Evolutionary conservation across 2,888 invertebrate species (phyloP).

Genomic region (Phyto melanocephala): DNA sequence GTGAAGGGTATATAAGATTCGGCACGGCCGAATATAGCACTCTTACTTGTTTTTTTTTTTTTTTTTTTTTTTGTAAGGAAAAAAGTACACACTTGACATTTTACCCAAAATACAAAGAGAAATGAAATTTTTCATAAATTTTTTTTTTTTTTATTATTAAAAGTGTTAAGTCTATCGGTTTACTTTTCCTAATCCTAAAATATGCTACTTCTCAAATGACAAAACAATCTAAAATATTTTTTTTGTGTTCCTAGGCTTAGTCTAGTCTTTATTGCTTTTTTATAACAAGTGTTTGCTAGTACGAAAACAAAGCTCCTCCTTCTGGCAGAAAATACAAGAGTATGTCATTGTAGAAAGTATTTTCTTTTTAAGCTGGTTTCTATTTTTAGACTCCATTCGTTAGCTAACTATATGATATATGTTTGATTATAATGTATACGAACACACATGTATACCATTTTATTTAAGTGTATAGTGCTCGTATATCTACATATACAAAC

Average conservation of each 20-base stretch:
- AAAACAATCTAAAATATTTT: neutral
- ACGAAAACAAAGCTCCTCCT: neutral
- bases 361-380: slow-evolving; percentile 51
- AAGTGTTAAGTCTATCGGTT: neutral
- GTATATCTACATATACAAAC: neutral
- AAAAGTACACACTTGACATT: too few species aligned
- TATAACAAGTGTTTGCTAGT: neutral
- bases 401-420: slow-evolving; percentile 25
- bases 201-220: neutral
- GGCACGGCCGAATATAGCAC: too few species aligned
- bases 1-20: too few species aligned
- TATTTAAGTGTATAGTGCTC: too few species aligned
- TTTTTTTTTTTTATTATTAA: neutral
- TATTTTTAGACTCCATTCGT: slow-evolving; percentile 61
- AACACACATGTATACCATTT: neutral
- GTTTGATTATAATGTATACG: neutral
- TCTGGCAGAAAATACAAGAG: neutral
- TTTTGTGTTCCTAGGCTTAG: too few species aligned
- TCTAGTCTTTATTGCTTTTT: too few species aligned
- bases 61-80: too few species aligned
- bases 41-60: too few species aligned
- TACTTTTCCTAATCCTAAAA: neutral
- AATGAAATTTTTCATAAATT: too few species aligned
- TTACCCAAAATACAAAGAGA: too few species aligned
- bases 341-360: slow-evolving; percentile 11